phyloP scores from a whole-genome alignment of 2,888 invertebrate species.

The Apodemia zela region DNA sequence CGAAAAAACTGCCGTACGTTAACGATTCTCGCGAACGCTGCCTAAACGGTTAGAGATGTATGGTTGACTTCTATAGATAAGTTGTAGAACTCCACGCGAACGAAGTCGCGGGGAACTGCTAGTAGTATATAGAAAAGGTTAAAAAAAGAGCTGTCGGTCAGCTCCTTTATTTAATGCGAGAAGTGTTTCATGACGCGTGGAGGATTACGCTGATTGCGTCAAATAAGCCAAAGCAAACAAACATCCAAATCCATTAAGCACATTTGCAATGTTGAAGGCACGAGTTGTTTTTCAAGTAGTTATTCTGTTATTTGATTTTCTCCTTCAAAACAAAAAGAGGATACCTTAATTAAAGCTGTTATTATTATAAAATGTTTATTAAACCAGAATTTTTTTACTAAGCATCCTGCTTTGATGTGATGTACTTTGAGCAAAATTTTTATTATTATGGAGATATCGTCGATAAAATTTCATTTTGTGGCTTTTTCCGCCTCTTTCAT shows the following conservation, averaged over 20 bases:
- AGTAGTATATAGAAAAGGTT: too few relatives aligned
- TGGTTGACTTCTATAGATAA: too few relatives aligned
- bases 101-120: too few relatives aligned
- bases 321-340: background rate
- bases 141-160: background rate
- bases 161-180: background rate
- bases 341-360: background rate
- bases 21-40: too few relatives aligned
- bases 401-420: background rate
- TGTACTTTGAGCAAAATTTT: background rate
- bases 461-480: too few relatives aligned
- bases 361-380: background rate
- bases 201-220: slow-evolving; percentile 1
- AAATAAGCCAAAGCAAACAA: background rate
- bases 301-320: background rate
- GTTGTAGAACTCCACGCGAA: too few relatives aligned
- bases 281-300: background rate
- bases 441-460: too few relatives aligned
- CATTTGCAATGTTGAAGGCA: slow-evolving; percentile 1
- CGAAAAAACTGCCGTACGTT: too few relatives aligned
- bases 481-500: too few relatives aligned
- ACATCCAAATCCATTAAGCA: slow-evolving; percentile 5
- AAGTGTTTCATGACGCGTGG: background rate
- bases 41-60: too few relatives aligned
- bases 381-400: background rate